Conservation (phyloP, 2,113 vertebrate species). For the Athene cunicularia region DNA sequence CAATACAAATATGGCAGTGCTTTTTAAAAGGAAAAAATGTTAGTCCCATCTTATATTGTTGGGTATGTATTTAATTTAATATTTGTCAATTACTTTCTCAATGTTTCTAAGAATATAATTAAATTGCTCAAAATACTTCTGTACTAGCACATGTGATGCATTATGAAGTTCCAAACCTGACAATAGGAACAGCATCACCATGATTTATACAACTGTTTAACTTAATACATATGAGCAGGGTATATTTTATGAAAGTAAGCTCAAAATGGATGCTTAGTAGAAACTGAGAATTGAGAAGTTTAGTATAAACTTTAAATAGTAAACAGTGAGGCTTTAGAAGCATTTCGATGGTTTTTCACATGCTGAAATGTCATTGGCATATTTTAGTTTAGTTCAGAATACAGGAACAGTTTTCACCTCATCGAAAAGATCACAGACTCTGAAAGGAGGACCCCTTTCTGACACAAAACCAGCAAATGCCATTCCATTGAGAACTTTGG, state of each 20-base stretch:
- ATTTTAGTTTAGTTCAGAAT: background rate
- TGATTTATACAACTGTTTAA: background rate
- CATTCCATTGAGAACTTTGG: conserved; percentile 98
- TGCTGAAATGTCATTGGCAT: background rate
- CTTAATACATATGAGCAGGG: background rate
- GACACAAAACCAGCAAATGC: conserved; percentile 98
- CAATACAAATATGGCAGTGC: background rate
- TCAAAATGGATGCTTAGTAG: background rate
- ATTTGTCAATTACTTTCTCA: background rate
- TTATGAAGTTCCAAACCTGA: background rate
- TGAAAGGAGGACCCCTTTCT: conserved; percentile 94
- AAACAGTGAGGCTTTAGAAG: background rate
- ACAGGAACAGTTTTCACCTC: conserved; percentile 80
- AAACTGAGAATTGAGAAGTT: background rate
- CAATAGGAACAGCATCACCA: background rate
- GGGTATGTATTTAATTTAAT: background rate
- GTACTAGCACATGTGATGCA: background rate
- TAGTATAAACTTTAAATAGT: background rate
- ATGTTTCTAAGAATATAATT: background rate
- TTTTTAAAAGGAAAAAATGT: background rate
- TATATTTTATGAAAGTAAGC: background rate
- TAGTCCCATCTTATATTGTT: background rate
- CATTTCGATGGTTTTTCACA: background rate
- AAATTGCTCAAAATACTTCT: background rate
- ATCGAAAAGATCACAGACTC: conserved; percentile 97